Evolutionary conservation across 2,797 vertebrate species (phyloP), one percentile per base, ranked within the genome.

Genomic region (Urophycis tenuis): DNA sequence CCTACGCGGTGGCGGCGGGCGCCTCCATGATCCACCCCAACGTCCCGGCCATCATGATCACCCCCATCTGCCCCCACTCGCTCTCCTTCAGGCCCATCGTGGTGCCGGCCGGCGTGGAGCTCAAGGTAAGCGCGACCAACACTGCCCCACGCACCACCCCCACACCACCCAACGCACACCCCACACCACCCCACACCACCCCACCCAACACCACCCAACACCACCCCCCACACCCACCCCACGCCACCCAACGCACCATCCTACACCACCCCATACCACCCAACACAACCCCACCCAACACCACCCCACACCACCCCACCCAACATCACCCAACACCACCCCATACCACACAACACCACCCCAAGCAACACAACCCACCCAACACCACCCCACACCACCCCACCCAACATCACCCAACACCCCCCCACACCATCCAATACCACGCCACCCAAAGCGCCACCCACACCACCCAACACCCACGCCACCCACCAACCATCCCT

Each of bases 21-120:
- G 94, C 94, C 67, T 95, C 94, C 29, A 95, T 95, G 94, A 95
- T 95, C 86, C 94, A 95, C 83, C 94, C 94, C 41, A 95, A 95
- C 1, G 94, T 95, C 0, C 94, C 94, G 0, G 94, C 94, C 86
- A 95, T 95, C 86, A 94, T 94, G 93, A 92, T 95, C 84, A 95
- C 94, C 0, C 94, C 94, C 77, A 94, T 95, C 90, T 95, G 94
- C 80, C 94, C 94, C 0, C 94, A 95, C 87, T 95, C 94, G 0
- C 93, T 95, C 71, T 95, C 94, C 79, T 95, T 95, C 89, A 91
- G 94, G 85, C 94, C 94, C 79, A 95, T 95, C 0, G 94, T 95
- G n/a, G 94, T 95, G 72, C 94, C 94, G 0, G 94, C 94, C 0
- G 94, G 94, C 3, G 94, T 95, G 77, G 94, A 95, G 79, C 94